These are phyloP conservation scores for Leucophenga montana DNA, from an alignment of 2,888 invertebrate genomes.

Conservation along the genomic window DNA sequence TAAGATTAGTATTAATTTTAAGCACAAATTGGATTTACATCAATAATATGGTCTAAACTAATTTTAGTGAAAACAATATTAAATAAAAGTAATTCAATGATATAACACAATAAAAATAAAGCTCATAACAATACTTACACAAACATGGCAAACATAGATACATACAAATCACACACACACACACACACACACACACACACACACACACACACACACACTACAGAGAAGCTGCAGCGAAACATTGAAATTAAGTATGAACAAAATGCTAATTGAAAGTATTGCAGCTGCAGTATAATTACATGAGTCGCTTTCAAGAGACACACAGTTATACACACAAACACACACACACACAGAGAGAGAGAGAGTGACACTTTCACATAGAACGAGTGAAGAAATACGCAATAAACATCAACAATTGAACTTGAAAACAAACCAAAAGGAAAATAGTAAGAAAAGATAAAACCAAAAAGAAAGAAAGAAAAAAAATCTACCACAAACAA, in stretches of 20 bases:
- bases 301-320: slow-evolving; percentile 32
- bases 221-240: neutral
- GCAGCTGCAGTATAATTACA: slow-evolving; percentile 25
- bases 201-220: slow-evolving; percentile 27
- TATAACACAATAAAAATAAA: neutral
- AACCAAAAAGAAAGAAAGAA: slow-evolving; percentile 12
- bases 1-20: slow-evolving; percentile 34
- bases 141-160: neutral
- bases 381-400: slow-evolving; percentile 23
- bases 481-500: slow-evolving; percentile 18
- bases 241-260: neutral
- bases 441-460: slow-evolving; percentile 13
- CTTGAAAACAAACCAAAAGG: neutral
- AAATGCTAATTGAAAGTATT: neutral
- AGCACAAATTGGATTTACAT: slow-evolving; percentile 55
- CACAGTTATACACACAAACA: neutral
- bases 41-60: slow-evolving; percentile 50
- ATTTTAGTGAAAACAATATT: slow-evolving; percentile 49
- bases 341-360: slow-evolving; percentile 30
- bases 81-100: slow-evolving; percentile 35
- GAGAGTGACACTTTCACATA: slow-evolving; percentile 30
- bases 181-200: slow-evolving; percentile 20
- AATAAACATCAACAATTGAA: slow-evolving; percentile 6
- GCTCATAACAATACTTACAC: neutral
- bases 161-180: slow-evolving; percentile 1